These are phyloP conservation scores for Mixornis gularis DNA, from an alignment of 2,113 vertebrate genomes.

Conservation along the genomic window DNA sequence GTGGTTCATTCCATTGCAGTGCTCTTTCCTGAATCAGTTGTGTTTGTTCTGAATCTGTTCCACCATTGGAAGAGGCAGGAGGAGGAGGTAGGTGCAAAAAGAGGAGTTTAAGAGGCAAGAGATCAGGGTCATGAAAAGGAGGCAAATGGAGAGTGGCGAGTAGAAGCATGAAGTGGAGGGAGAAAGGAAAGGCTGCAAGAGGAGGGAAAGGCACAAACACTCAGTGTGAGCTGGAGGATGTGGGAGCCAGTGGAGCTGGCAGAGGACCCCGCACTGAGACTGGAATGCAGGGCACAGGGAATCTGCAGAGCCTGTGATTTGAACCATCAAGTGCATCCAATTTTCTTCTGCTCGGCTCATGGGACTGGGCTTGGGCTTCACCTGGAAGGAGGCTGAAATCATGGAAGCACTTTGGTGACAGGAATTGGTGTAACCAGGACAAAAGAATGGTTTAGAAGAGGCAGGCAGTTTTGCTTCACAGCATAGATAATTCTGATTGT, in stretches of 20 bases:
- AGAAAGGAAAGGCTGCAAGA: background rate
- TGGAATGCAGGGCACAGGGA: background rate
- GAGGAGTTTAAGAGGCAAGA: background rate
- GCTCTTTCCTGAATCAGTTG: background rate
- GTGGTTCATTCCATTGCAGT: background rate
- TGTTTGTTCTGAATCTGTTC: background rate
- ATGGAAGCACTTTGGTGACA: background rate
- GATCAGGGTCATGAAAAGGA: background rate
- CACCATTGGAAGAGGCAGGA: background rate
- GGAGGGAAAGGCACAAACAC: background rate
- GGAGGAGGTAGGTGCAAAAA: background rate
- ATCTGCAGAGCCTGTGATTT: background rate
- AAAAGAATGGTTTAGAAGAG: background rate
- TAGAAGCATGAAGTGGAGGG: background rate
- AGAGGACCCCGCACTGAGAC: background rate
- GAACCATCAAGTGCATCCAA: accelerated
- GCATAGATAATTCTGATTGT: background rate
- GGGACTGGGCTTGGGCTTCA: background rate
- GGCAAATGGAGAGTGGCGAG: background rate
- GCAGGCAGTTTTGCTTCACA: background rate
- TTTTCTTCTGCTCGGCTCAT: background rate
- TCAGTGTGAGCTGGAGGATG: background rate
- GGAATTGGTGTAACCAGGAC: background rate
- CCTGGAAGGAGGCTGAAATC: background rate
- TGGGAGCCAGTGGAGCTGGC: background rate